Conservation (phyloP, 2,113 vertebrate genomes). For the Pycnonotus jocosus region DNA sequence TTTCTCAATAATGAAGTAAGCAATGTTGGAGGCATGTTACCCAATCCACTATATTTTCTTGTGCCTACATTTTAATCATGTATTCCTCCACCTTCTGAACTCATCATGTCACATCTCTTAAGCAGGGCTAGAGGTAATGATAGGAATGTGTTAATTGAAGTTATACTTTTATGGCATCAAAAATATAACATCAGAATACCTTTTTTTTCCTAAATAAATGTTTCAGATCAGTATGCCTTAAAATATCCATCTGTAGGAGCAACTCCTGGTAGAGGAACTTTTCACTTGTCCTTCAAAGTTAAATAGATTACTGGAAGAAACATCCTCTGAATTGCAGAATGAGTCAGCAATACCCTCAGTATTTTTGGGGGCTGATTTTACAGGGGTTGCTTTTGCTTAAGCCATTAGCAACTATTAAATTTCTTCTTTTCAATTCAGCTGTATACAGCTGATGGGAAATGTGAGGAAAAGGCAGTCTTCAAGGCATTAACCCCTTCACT, state of each 20-base stretch:
- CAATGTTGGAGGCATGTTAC: neutral
- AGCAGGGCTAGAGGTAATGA: neutral
- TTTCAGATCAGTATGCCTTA: neutral
- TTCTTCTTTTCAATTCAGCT: constrained; percentile 52
- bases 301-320: constrained; percentile 13
- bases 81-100: neutral
- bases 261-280: neutral
- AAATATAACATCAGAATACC: neutral
- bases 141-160: neutral
- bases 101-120: neutral
- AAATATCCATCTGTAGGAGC: neutral
- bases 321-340: constrained; percentile 21
- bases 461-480: neutral
- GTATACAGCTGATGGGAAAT: constrained; percentile 17
- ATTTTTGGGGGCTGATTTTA: neutral
- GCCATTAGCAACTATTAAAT: constrained; percentile 66
- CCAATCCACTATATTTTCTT: neutral
- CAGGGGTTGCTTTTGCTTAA: constrained; percentile 42
- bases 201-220: neutral
- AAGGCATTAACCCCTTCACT: constrained; percentile 60
- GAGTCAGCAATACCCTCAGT: constrained; percentile 39
- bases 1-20: neutral
- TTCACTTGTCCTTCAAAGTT: neutral
- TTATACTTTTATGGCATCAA: neutral
- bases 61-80: neutral